A percentile compares a stretch with the other conserved stretches of the same genome.
These are phyloP conservation scores for Rugalucina vietnamica DNA, from an alignment of 2,888 invertebrate genomes.

Conservation along the genomic window DNA sequence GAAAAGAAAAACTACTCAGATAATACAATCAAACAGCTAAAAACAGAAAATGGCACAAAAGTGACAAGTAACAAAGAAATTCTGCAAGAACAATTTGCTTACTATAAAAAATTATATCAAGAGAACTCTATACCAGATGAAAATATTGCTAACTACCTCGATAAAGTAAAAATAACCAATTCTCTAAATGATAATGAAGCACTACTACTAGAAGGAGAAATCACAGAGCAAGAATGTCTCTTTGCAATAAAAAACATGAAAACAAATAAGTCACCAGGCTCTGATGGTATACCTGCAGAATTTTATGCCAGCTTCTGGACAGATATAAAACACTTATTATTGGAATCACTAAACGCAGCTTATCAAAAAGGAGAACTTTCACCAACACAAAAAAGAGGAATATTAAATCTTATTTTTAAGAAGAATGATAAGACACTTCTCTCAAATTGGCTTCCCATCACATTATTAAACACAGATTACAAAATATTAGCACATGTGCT, in stretches of 20 bases:
- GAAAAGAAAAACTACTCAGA: slow-evolving; percentile 15
- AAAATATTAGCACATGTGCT: slow-evolving; percentile 18
- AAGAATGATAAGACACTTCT: not conserved
- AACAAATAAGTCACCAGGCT: slow-evolving; percentile 31
- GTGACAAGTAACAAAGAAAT: not conserved
- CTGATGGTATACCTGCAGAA: slow-evolving; percentile 35
- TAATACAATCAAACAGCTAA: not conserved
- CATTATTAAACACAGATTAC: slow-evolving; percentile 13
- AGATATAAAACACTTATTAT: not conserved
- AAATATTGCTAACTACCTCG: not conserved
- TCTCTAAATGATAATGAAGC: not conserved
- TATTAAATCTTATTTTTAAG: not conserved
- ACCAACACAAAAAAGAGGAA: slow-evolving; percentile 9
- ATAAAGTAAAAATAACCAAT: not conserved
- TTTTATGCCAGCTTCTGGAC: slow-evolving; percentile 38
- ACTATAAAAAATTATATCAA: not conserved
- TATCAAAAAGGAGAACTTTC: slow-evolving; percentile 15
- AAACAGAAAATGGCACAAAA: not conserved
- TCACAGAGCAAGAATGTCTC: not conserved
- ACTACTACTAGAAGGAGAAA: not conserved
- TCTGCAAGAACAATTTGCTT: not conserved
- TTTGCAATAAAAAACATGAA: slow-evolving; percentile 22
- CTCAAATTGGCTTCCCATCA: slow-evolving; percentile 18
- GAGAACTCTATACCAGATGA: not conserved
- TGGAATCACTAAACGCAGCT: slow-evolving; percentile 25